Evolutionary conservation across 2,888 invertebrate genomes (phyloP).

Genomic region (Trachelus troglodyta): DNA sequence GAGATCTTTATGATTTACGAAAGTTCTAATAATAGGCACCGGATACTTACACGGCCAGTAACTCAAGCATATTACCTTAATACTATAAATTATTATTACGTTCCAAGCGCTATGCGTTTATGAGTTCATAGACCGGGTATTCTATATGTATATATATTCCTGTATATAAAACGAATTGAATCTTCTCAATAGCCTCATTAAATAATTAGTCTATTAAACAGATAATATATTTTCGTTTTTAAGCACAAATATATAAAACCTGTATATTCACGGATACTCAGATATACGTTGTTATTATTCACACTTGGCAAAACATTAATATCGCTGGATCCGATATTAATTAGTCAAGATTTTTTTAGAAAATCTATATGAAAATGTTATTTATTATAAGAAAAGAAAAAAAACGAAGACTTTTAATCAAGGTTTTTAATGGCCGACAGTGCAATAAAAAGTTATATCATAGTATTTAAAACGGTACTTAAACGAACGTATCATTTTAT

Average conservation of each 20-base stretch:
- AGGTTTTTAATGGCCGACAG: conserved; percentile 41
- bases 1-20: background rate
- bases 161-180: background rate
- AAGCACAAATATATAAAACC: background rate
- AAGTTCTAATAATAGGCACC: conserved; percentile 11
- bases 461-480: background rate
- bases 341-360: background rate
- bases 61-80: background rate
- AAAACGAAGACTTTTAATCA: background rate
- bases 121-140: conserved; percentile 50
- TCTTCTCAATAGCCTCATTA: background rate
- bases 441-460: conserved; percentile 45
- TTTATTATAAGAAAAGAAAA: background rate
- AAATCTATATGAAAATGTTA: background rate
- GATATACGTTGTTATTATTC: background rate
- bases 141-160: conserved; percentile 5
- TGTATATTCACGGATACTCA: background rate
- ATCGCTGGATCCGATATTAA: conserved; percentile 8
- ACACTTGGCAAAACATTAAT: conserved; percentile 2
- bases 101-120: conserved; percentile 31
- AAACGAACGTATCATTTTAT: background rate
- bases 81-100: conserved; percentile 8
- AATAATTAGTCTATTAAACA: conserved; percentile 4
- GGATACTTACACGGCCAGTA: background rate
- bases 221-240: conserved; percentile 5